phyloP scores from a whole-genome alignment of 2,888 invertebrate genomes.

The Silvanus unidentatus region DNA sequence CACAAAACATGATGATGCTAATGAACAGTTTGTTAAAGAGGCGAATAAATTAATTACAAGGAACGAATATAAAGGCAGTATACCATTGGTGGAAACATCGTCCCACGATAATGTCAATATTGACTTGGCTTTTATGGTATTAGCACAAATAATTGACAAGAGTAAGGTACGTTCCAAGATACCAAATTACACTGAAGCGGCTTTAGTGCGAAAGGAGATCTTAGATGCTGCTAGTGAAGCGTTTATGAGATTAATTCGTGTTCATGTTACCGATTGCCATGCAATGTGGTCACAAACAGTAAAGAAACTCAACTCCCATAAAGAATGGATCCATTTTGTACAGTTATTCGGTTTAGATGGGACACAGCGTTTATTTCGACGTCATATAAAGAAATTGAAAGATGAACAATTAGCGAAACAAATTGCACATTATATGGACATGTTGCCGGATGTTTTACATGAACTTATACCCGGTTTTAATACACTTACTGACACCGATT shows the following conservation, averaged over 20 bases:
- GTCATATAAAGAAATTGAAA: constrained; percentile 73
- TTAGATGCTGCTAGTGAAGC: constrained; percentile 87
- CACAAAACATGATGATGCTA: constrained; percentile 91
- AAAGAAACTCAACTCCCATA: constrained; percentile 78
- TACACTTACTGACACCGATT: constrained; percentile 71
- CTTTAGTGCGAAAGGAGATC: constrained; percentile 78
- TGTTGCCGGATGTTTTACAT: constrained; percentile 69
- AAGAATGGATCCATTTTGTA: constrained; percentile 83
- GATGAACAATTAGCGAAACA: constrained; percentile 74
- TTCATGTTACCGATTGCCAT: constrained; percentile 75
- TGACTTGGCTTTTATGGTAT: constrained; percentile 80
- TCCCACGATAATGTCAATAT: constrained; percentile 95
- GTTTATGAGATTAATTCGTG: constrained; percentile 77
- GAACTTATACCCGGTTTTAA: constrained; percentile 73
- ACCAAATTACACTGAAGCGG: constrained; percentile 75
- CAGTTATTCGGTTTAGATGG: constrained; percentile 67
- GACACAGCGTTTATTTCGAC: constrained; percentile 64
- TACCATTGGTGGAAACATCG: constrained; percentile 89
- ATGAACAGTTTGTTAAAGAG: constrained; percentile 80
- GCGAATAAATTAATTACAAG: constrained; percentile 81
- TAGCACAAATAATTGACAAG: constrained; percentile 90
- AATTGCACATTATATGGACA: constrained; percentile 70
- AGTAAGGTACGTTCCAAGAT: constrained; percentile 69
- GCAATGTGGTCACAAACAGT: constrained; percentile 83
- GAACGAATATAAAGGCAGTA: constrained; percentile 86